These are phyloP conservation scores for Drosophila nigricruria DNA, from an alignment of 2,888 invertebrate species.

Conservation along the genomic window DNA sequence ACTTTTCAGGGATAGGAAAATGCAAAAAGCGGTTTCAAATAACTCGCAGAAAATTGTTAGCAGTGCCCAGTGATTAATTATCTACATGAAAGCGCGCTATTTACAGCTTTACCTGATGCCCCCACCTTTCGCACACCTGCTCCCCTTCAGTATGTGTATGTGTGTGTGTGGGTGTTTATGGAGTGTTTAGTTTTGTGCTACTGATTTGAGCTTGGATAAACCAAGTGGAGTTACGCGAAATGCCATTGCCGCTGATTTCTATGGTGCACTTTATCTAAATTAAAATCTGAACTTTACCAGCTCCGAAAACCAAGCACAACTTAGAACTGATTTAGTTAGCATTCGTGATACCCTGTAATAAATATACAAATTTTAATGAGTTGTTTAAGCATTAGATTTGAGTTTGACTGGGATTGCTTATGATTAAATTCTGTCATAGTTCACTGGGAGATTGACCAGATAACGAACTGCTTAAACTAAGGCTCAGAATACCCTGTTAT, in stretches of 20 bases:
- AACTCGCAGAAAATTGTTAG: conserved; percentile 60
- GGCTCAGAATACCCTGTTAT: background rate
- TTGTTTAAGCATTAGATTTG: background rate
- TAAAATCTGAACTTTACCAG: conserved; percentile 70
- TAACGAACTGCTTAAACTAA: background rate
- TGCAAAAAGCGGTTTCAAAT: conserved; percentile 43
- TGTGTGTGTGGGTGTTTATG: conserved; percentile 62
- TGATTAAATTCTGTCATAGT: too few species aligned
- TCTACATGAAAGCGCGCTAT: conserved; percentile 82
- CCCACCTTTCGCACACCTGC: background rate
- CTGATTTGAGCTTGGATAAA: conserved; percentile 67
- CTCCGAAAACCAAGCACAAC: conserved; percentile 12
- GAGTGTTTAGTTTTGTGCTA: conserved; percentile 76
- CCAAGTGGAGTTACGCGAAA: conserved; percentile 63
- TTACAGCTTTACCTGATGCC: conserved; percentile 68
- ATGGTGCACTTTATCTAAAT: conserved; percentile 77
- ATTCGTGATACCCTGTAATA: conserved; percentile 22
- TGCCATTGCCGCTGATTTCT: conserved; percentile 71
- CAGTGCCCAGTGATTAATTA: conserved; percentile 75
- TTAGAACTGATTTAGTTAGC: conserved; percentile 1
- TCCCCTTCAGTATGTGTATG: background rate
- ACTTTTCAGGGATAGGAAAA: conserved; percentile 43
- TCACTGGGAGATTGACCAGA: too few species aligned
- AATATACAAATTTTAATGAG: too few species aligned
- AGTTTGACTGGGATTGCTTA: background rate